Conservation (phyloP, 1,140 invertebrate genomes). For the Diachasmimorpha longicaudata region DNA sequence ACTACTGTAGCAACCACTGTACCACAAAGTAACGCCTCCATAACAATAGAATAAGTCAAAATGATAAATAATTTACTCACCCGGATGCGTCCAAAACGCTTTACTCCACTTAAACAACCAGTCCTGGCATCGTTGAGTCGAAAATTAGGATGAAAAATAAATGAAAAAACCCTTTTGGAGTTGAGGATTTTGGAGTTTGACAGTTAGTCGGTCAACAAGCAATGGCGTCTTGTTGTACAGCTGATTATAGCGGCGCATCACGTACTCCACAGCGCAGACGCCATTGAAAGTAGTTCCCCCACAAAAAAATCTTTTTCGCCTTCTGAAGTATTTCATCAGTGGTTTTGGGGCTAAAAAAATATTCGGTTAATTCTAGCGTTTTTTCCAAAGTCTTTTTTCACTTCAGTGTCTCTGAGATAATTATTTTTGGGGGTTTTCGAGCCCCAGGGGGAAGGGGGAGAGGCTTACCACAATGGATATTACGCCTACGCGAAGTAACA, state of each 20-base stretch:
- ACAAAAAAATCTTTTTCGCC: neutral
- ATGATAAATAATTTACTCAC: slow-evolving; percentile 44
- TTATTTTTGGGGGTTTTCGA: neutral
- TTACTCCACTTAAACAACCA: slow-evolving; percentile 49
- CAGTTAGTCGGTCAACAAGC: slow-evolving; percentile 43
- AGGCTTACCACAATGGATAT: neutral
- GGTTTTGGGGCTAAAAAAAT: neutral
- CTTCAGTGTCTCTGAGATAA: neutral
- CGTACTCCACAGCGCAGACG: neutral
- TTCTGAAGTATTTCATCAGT: neutral
- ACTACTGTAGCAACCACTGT: neutral
- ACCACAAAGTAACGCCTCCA: neutral
- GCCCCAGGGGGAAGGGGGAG: neutral
- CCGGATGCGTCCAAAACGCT: slow-evolving; percentile 57
- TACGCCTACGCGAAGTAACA: neutral
- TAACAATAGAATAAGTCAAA: slow-evolving; percentile 16
- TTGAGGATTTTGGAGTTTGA: slow-evolving; percentile 32
- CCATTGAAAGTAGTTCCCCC: slow-evolving; percentile 19
- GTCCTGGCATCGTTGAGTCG: slow-evolving; percentile 41
- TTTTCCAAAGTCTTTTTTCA: neutral
- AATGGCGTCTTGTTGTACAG: slow-evolving; percentile 44
- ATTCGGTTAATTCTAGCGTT: neutral
- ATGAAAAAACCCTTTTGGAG: slow-evolving; percentile 35
- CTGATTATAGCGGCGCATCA: slow-evolving; percentile 34
- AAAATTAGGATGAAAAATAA: slow-evolving; percentile 30